Conservation (phyloP, 2,797 vertebrate species). For the Galago senegalensis region DNA sequence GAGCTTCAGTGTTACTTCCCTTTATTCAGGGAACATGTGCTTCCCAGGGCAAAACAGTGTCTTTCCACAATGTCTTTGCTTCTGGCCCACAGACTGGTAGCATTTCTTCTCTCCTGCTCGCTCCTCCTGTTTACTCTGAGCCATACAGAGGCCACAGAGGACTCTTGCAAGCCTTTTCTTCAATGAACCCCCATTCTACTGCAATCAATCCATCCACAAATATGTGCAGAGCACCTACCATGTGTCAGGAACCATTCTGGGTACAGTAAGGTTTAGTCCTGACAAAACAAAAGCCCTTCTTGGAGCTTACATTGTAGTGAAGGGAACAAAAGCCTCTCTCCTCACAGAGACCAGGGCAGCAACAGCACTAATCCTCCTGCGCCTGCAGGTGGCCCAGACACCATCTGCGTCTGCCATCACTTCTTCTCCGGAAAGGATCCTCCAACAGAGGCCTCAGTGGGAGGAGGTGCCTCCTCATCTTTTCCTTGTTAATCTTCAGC, state of each 20-base stretch:
- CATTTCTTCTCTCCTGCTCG: no score
- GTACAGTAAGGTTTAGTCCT: background rate
- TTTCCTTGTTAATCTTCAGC: background rate
- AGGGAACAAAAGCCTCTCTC: background rate
- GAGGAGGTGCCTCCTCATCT: background rate
- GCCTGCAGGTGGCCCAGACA: background rate
- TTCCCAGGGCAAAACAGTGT: accelerated
- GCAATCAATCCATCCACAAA: background rate
- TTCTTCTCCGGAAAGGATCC: background rate
- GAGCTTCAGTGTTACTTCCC: background rate
- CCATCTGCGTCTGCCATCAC: background rate
- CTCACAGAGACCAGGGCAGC: background rate
- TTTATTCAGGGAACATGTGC: background rate
- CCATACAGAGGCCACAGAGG: background rate
- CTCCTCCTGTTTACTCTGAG: background rate
- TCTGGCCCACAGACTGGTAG: background rate
- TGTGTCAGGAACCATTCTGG: accelerated
- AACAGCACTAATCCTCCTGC: background rate
- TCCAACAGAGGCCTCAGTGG: background rate
- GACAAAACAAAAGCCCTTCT: background rate
- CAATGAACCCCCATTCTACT: background rate
- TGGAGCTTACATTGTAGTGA: background rate
- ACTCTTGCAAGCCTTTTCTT: no score
- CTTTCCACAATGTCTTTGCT: background rate
- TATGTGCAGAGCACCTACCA: background rate